Base-by-base conservation (phyloP, 1,140 invertebrate genomes). In the Reticulitermes speratus region DNA sequence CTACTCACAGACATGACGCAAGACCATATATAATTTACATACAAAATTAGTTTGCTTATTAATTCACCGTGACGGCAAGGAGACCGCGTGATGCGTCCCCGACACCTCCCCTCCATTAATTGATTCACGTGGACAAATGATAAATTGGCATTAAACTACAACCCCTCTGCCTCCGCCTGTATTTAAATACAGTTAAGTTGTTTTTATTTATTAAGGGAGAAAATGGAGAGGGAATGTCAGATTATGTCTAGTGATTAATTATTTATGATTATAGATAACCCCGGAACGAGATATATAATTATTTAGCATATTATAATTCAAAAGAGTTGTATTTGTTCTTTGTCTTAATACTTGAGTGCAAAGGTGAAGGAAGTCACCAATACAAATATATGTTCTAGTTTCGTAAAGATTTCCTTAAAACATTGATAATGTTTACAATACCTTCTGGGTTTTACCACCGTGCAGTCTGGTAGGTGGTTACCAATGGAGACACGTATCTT, bases 121-220 rank as follows among this genome's bases (percentile, higher is more conserved):
- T 75, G 65, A 75, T 75, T 75, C 65, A 75, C 14, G 65, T 75
- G 65, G 65, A 75, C 65, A 75, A 75, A 75, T 75, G 65, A 75
- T 75, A 75, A 75, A 75, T 75, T 75, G 65, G 65, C n/a, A 75
- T 75, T 75, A 75, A 75, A 75, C 0, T 75, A 30, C 65, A 2
- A 75, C 12, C 65, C 65, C 52, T 38, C 19, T 55, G 52, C 19
- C 19, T 55, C 52, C 19, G 1, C 19, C 52, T 55, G 65, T 30
- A 75, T 30, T 75, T 75, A 30, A 75, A 75, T 75, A 75, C 65
- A 75, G 65, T 75, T 9, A 30, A n/a, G 65, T 75, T 75, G 65
- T 9, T 75, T 75, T 6, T 30, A 75, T 75, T 75, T 75, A 75
- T 75, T 75, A 30, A 55, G 52, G 65, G 14, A 30, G n/a, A 25